Evolutionary conservation across 2,888 invertebrate genomes (phyloP), one percentile per base, ranked within the genome.

Genomic region (Apodemia zela): DNA sequence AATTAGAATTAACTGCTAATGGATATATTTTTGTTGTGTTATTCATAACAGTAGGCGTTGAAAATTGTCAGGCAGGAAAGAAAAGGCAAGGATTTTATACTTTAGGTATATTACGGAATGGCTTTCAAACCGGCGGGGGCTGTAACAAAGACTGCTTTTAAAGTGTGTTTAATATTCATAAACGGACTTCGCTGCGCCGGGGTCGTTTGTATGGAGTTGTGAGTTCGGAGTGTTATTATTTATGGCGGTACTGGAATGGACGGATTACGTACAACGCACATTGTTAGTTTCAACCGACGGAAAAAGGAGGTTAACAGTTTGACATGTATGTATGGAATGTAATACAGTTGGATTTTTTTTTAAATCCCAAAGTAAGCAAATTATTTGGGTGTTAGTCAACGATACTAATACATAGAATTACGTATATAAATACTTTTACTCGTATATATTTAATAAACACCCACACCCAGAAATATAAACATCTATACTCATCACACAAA

Each of bases 141-240:
- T 21, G 25, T 54, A 54, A 54, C 54, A 54, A 54, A 25, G 54
- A 25, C 54, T 25, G 21, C 54, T 54, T 54, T 54, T 54, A 54
- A 54, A 54, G 54, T 25, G 25, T 54, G 54, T 54, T 54, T 25
- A 54, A 54, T 54, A 54, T 54, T 54, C 54, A 54, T 54, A 54
- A 54, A 25, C 54, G 54, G 54, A 25, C 54, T 25, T 51, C 51
- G 21, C 51, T 13, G 51, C 13, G 54, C 15, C 54, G 54, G 45
- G 15, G 51, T 51, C 54, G 54, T 54, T 54, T 54, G 15, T 25
- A 25, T 54, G 13, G 54, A 54, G 54, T 54, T 6, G 6, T 13
- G 54, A 25, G 54, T 13, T 54, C 25, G 10, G 25, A 54, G 54
- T 54, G 54, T 25, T 54, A 25, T 54, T 51, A 51, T 51, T 51